phyloP scores from a whole-genome alignment of 2,888 invertebrate species.

The Eupsilia transversa region DNA sequence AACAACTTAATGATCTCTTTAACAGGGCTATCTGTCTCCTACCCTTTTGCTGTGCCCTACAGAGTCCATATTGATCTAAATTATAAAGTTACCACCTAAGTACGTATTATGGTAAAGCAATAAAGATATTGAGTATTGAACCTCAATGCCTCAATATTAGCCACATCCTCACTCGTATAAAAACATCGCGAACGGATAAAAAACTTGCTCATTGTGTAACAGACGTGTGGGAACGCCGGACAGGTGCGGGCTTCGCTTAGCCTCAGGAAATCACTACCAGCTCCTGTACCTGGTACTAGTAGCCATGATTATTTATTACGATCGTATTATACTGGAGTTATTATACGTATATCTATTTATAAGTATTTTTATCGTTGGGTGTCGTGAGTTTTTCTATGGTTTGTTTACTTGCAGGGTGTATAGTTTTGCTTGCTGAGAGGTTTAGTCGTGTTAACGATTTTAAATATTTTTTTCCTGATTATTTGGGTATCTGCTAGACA shows the following conservation, averaged over 20 bases:
- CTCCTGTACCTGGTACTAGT: constrained; percentile 73
- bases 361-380: constrained; percentile 18
- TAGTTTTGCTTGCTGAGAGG: neutral
- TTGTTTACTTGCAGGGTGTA: constrained; percentile 28
- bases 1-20: no score
- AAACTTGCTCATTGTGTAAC: constrained; percentile 85
- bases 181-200: constrained; percentile 84
- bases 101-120: no score
- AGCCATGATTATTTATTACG: constrained; percentile 69
- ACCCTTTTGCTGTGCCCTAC: no score
- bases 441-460: neutral
- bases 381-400: constrained; percentile 17
- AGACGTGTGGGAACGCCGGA: constrained; percentile 83
- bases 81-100: no score
- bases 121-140: no score
- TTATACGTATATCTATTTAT: constrained; percentile 55
- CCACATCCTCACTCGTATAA: constrained; percentile 78
- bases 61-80: no score
- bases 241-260: constrained; percentile 82
- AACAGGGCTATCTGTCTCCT: no score
- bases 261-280: constrained; percentile 84
- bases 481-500: neutral
- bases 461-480: neutral
- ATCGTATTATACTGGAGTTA: constrained; percentile 53
- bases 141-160: constrained; percentile 62